Percentiles rank a stretch among this genome's conserved stretches.
Conservation (phyloP, 30 jellyfish, hydroid and myxozoan species). For the Hydractinia echinata region DNA sequence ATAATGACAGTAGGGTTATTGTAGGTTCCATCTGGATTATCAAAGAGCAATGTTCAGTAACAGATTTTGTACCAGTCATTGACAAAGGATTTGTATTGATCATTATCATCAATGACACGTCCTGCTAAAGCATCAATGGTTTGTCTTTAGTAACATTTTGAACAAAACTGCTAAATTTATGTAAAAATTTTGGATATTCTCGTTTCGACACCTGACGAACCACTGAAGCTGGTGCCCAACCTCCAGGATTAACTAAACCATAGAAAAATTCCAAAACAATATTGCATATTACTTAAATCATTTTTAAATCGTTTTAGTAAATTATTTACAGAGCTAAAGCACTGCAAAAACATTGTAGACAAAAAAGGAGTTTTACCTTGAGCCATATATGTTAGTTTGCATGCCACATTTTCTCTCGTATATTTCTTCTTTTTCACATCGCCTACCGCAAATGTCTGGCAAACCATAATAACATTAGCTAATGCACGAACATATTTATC, state of each 20-base stretch:
- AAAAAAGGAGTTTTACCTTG: slow-evolving; percentile 50
- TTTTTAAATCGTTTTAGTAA: background rate
- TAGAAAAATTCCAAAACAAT: background rate
- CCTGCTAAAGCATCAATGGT: slow-evolving; percentile 58
- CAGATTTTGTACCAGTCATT: too few relatives aligned
- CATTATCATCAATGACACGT: too few relatives aligned
- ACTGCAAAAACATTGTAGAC: background rate
- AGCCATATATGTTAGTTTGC: slow-evolving; percentile 81
- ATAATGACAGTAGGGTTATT: too few relatives aligned
- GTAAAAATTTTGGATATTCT: slow-evolving; percentile 87
- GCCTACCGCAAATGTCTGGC: slow-evolving; percentile 70
- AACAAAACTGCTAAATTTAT: slow-evolving; percentile 72
- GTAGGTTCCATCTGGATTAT: too few relatives aligned
- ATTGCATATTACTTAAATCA: background rate
- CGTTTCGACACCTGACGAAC: slow-evolving; percentile 95
- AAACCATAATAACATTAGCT: slow-evolving; percentile 79
- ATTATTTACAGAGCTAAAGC: too few relatives aligned
- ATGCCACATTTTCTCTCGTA: slow-evolving; percentile 62
- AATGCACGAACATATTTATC: slow-evolving; percentile 83
- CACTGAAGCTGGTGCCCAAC: slow-evolving; percentile 98
- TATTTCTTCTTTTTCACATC: slow-evolving; percentile 49
- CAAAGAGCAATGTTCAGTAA: too few relatives aligned
- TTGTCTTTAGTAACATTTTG: slow-evolving; percentile 71
- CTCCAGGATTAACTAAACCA: slow-evolving; percentile 88
- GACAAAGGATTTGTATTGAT: too few relatives aligned